Percentiles rank a stretch among this genome's conserved stretches.
Conservation (phyloP, 2,113 vertebrate species). For the Poeciliopsis turrubarensis region DNA sequence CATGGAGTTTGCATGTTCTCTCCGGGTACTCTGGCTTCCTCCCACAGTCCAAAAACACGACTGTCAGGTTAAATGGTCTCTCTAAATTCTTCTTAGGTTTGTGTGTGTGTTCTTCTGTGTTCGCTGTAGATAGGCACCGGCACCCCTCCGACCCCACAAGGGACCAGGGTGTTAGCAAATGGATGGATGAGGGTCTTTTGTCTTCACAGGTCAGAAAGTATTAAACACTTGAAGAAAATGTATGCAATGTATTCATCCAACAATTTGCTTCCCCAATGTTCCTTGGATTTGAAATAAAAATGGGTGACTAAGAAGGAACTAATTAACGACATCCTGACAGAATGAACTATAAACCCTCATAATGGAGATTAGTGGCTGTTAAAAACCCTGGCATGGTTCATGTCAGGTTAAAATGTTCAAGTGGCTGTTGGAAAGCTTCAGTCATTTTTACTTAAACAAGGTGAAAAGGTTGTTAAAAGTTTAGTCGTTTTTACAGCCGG, state of each 20-base stretch:
- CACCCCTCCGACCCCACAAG: no score
- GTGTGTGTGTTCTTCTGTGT: no score
- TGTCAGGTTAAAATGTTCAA: slow-evolving; percentile 73
- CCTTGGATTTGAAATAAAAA: not conserved
- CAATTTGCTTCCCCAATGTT: not conserved
- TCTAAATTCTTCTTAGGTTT: no score
- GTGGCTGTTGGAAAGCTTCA: slow-evolving; percentile 70
- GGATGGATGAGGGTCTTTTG: no score
- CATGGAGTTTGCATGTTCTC: no score
- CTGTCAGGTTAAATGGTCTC: no score
- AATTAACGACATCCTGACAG: slow-evolving; percentile 8
- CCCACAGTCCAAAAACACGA: no score
- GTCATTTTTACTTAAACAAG: slow-evolving; percentile 63
- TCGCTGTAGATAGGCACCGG: no score
- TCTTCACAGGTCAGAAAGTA: not conserved
- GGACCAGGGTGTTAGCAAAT: no score
- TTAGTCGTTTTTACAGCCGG: slow-evolving; percentile 64
- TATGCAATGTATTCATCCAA: not conserved
- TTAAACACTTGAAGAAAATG: not conserved
- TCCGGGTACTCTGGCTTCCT: no score
- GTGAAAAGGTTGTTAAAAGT: slow-evolving; percentile 64
- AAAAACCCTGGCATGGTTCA: slow-evolving; percentile 52
- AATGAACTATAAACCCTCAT: not conserved
- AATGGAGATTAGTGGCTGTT: slow-evolving; percentile 11
- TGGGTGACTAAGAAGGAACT: not conserved